phyloP scores from a whole-genome alignment of 2,888 invertebrate species.

The Cryptocheilus praepositus region DNA sequence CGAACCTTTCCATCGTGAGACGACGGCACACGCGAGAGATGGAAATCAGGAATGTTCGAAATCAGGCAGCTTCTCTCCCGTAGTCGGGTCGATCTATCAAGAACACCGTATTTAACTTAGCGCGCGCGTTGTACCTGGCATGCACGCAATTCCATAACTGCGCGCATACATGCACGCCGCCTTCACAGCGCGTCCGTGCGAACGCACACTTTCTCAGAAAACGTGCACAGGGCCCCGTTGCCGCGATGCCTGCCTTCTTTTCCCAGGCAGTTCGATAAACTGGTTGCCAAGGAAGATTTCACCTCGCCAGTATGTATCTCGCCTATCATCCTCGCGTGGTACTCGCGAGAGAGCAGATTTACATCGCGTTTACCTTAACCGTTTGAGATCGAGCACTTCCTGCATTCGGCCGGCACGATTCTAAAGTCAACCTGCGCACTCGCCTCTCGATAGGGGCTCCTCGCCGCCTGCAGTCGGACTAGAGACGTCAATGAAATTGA shows the following conservation, averaged over 20 bases:
- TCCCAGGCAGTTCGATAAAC: slow-evolving; percentile 48
- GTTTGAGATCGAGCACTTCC: slow-evolving; percentile 19
- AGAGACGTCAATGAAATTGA: too few species aligned
- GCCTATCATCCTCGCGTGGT: slow-evolving; percentile 33
- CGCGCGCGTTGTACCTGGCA: slow-evolving; percentile 19
- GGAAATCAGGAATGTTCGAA: too few species aligned
- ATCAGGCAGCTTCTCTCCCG: neutral
- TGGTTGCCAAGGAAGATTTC: slow-evolving; percentile 41
- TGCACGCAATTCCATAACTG: slow-evolving; percentile 41
- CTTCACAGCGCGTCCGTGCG: neutral
- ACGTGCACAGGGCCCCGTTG: slow-evolving; percentile 18
- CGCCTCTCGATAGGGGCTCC: too few species aligned
- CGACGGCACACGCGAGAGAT: too few species aligned
- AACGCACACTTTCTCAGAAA: slow-evolving; percentile 13
- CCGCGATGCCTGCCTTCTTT: slow-evolving; percentile 33
- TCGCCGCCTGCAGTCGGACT: too few species aligned
- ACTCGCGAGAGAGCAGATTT: slow-evolving; percentile 17
- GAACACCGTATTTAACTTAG: slow-evolving; percentile 32
- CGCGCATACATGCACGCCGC: slow-evolving; percentile 13
- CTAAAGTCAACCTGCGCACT: too few species aligned
- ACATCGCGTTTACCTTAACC: slow-evolving; percentile 24
- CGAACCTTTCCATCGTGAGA: too few species aligned
- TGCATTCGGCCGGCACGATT: slow-evolving; percentile 9
- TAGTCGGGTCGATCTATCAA: slow-evolving; percentile 27
- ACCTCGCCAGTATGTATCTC: slow-evolving; percentile 28